These are phyloP conservation scores for Hartigia nigra DNA, from an alignment of 2,888 invertebrate genomes.

Conservation along the genomic window DNA sequence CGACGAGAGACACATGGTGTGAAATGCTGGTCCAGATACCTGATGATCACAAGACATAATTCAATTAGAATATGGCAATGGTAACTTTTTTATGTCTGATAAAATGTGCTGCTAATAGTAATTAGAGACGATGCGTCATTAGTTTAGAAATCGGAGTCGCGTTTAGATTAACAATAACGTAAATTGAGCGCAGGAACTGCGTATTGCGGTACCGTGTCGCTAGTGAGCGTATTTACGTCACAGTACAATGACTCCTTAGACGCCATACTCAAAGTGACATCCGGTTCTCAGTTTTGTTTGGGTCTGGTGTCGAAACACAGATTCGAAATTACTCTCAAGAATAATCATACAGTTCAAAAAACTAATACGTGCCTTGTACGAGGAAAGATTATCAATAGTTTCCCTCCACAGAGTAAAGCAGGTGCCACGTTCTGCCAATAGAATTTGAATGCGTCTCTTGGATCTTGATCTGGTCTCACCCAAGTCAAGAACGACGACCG, in stretches of 20 bases:
- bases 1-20: constrained; percentile 82
- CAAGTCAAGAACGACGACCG: constrained; percentile 80
- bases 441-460: constrained; percentile 76
- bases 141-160: background rate
- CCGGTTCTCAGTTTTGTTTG: background rate
- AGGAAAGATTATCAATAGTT: constrained; percentile 81
- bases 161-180: background rate
- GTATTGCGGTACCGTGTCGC: background rate
- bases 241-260: background rate
- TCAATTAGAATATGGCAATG: too few species aligned
- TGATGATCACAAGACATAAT: constrained; percentile 19
- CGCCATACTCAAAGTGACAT: background rate
- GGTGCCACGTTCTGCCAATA: constrained; percentile 82
- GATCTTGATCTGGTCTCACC: constrained; percentile 79
- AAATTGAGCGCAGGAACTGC: background rate
- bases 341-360: background rate
- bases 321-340: background rate
- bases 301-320: background rate
- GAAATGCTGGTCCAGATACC: constrained; percentile 78
- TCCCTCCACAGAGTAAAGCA: constrained; percentile 87
- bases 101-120: background rate
- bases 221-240: background rate
- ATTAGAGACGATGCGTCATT: background rate
- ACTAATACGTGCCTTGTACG: constrained; percentile 70
- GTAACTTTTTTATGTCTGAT: too few species aligned